Evolutionary conservation across 2,888 invertebrate genomes (phyloP).

Genomic region (Microctonus hyperodae): DNA sequence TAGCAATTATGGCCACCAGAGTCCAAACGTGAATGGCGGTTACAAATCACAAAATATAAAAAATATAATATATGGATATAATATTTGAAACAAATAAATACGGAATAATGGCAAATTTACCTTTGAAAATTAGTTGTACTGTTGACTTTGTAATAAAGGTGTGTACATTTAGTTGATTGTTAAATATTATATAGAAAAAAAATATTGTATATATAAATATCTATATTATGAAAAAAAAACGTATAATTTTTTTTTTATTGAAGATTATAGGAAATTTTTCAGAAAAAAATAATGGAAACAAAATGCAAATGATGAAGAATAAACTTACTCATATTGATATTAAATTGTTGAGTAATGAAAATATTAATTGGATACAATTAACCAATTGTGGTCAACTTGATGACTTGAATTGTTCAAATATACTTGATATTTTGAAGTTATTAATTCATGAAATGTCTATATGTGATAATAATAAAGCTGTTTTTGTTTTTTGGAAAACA

Average conservation of each 20-base stretch:
- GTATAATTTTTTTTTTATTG: background rate
- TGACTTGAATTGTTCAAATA: background rate
- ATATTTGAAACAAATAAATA: background rate
- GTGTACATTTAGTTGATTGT: background rate
- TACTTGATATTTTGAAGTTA: background rate
- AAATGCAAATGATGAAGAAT: background rate
- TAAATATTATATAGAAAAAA: too few species aligned
- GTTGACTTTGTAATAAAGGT: background rate
- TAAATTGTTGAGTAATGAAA: slow-evolving; percentile 21
- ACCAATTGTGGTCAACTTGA: slow-evolving; percentile 20
- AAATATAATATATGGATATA: background rate
- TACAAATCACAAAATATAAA: background rate
- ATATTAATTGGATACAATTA: slow-evolving; percentile 29
- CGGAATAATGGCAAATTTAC: background rate
- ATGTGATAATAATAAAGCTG: background rate
- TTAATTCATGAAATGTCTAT: background rate
- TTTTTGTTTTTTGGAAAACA: background rate
- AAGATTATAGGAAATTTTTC: slow-evolving; percentile 8
- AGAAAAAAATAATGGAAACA: slow-evolving; percentile 17
- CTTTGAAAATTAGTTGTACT: background rate
- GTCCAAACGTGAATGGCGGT: too few species aligned
- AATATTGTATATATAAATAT: too few species aligned
- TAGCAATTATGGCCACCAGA: slow-evolving; percentile 27
- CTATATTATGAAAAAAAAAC: background rate
- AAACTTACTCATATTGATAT: slow-evolving; percentile 29